These are phyloP conservation scores for Achroia grisella DNA, from an alignment of 1,140 invertebrate genomes.

Conservation along the genomic window DNA sequence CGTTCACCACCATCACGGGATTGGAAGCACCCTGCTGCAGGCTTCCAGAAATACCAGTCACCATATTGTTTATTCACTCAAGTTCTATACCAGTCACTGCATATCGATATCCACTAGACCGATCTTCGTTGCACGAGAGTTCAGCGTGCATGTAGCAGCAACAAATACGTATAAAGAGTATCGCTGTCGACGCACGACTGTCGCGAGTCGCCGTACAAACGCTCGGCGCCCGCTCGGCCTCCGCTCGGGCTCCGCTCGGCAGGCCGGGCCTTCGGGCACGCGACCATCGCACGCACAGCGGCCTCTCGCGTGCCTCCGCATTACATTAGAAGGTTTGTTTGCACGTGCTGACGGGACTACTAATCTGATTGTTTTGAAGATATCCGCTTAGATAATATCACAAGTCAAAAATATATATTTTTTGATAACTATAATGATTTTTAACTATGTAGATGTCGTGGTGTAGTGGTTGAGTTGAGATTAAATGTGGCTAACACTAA, in stretches of 20 bases:
- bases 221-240: constrained; percentile 8
- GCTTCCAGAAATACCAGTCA: constrained; percentile 45
- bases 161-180: constrained; percentile 21
- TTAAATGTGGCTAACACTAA: too few relatives aligned
- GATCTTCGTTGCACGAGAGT: too few relatives aligned
- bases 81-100: constrained; percentile 30
- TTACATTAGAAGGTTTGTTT: constrained; percentile 11
- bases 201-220: constrained; percentile 3
- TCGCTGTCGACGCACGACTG: constrained; percentile 50
- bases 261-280: constrained; percentile 15
- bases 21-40: constrained; percentile 38
- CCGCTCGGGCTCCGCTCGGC: not conserved
- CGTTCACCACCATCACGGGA: constrained; percentile 21
- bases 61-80: constrained; percentile 34
- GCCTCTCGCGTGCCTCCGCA: constrained; percentile 23
- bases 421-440: too few relatives aligned
- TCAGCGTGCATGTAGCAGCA: too few relatives aligned
- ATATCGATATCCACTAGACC: constrained; percentile 8
- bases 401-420: too few relatives aligned
- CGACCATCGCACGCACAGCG: constrained; percentile 22
- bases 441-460: too few relatives aligned
- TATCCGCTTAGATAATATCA: too few relatives aligned
- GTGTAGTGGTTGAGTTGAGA: too few relatives aligned
- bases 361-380: too few relatives aligned
- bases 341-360: not conserved